A percentile compares a stretch with the other conserved stretches of the same genome.
Conservation (phyloP, 2,113 vertebrate genomes). For the Lepidothrix coronata region DNA sequence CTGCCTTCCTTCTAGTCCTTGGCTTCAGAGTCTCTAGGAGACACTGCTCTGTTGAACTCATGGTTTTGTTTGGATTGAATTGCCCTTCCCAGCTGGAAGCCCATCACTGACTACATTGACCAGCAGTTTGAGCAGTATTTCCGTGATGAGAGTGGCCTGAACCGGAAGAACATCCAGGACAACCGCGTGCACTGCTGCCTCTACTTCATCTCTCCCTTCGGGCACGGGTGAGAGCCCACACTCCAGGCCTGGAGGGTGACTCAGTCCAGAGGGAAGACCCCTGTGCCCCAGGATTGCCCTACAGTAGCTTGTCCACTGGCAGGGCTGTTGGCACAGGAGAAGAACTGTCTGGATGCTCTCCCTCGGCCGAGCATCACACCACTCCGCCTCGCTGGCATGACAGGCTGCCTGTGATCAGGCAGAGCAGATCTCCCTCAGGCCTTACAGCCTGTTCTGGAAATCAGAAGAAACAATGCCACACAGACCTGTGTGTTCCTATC, state of each 20-base stretch:
- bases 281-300: background rate
- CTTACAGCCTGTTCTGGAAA: background rate
- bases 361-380: background rate
- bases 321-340: background rate
- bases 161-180: constrained; percentile 97
- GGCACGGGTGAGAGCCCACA: constrained; percentile 84
- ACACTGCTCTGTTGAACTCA: background rate
- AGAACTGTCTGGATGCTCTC: background rate
- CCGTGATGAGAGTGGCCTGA: constrained; percentile 95
- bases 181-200: constrained; percentile 98
- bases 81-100: constrained; percentile 86
- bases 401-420: background rate
- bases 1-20: background rate
- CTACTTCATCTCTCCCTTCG: constrained; percentile 97
- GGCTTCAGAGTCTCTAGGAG: background rate
- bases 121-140: constrained; percentile 99
- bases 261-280: background rate
- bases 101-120: constrained; percentile 96
- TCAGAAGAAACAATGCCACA: background rate
- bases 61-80: background rate
- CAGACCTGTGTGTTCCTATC: background rate
- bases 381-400: background rate
- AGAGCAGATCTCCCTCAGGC: background rate
- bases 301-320: background rate
- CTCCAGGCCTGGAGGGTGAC: no score